Conservation (phyloP, 2,113 vertebrate species). For the Symphodus melops region DNA sequence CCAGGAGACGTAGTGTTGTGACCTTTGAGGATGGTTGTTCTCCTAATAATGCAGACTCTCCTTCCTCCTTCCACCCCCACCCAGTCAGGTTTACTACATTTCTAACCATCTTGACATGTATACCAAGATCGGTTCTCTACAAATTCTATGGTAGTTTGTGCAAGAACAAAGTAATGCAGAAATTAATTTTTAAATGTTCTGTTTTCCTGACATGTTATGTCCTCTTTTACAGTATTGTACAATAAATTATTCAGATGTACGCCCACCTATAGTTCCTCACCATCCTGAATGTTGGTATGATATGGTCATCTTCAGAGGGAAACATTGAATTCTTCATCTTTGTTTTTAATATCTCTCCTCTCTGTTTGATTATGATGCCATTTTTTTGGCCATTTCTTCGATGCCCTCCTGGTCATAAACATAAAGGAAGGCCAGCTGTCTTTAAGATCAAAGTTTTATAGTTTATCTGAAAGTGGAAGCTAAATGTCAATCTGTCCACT, state of each 20-base stretch:
- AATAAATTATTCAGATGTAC: conserved; percentile 32
- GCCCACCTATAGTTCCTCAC: conserved; percentile 5
- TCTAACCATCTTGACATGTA: not conserved
- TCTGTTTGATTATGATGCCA: not conserved
- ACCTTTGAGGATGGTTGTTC: conserved; percentile 56
- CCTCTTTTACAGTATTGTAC: not conserved
- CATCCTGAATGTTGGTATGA: not conserved
- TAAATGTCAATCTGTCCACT: not conserved
- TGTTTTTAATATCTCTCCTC: not conserved
- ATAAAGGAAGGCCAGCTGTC: conserved; percentile 40
- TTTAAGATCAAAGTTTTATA: conserved; percentile 9
- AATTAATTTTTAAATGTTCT: not conserved
- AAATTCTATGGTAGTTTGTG: not conserved
- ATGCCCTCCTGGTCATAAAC: conserved; percentile 7
- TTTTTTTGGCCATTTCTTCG: not conserved
- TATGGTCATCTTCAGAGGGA: not conserved
- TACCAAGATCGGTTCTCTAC: not conserved
- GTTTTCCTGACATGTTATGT: not conserved
- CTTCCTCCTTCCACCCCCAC: not conserved
- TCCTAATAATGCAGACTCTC: conserved; percentile 52
- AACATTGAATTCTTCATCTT: not conserved
- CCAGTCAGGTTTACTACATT: not conserved
- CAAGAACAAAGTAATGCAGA: not conserved
- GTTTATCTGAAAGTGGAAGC: not conserved
- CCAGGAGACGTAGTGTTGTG: conserved; percentile 42